phyloP scores from a whole-genome alignment of 2,888 invertebrate genomes.

The Galeruca laticollis region DNA sequence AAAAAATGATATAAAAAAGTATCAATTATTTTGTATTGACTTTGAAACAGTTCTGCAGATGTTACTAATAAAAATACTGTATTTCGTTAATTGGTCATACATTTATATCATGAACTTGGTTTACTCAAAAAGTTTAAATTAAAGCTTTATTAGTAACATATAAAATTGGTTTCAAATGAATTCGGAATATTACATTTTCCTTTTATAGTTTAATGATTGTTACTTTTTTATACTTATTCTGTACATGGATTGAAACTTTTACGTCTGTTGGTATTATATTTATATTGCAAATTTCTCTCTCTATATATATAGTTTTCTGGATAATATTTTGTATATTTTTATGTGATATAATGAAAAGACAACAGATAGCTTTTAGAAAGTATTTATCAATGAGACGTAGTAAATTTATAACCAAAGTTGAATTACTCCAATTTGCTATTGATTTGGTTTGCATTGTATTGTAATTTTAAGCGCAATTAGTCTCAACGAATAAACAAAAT shows the following conservation, averaged over 20 bases:
- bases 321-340: conserved; percentile 28
- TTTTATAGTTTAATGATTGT: background rate
- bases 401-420: conserved; percentile 43
- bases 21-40: background rate
- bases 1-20: background rate
- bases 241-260: background rate
- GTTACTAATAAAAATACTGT: no score
- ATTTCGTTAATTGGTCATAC: no score
- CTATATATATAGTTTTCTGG: conserved; percentile 6
- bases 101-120: background rate
- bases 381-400: conserved; percentile 22
- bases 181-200: no score
- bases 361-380: conserved; percentile 20
- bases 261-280: background rate
- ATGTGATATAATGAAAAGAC: conserved; percentile 33
- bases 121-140: background rate
- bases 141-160: background rate
- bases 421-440: conserved; percentile 27
- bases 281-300: conserved; percentile 12
- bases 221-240: background rate
- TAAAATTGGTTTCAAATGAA: background rate
- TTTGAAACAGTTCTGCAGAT: no score
- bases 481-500: conserved; percentile 41
- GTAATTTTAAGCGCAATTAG: conserved; percentile 35
- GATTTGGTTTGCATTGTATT: conserved; percentile 37